Conservation (phyloP, 1,140 invertebrate genomes). For the Drosophila kurseongensis region DNA sequence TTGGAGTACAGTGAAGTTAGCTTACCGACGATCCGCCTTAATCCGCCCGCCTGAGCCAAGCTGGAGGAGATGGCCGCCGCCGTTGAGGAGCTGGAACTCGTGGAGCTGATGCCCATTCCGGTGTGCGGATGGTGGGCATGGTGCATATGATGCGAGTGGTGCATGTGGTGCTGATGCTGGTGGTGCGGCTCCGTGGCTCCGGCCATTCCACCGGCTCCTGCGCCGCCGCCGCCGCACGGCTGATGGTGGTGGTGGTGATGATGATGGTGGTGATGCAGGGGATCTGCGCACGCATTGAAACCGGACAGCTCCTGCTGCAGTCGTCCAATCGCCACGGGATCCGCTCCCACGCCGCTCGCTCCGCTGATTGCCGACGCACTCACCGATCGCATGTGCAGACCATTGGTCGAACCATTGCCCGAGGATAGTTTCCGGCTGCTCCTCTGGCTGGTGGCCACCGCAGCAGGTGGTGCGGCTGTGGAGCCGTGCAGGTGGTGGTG, state of each 20-base stretch:
- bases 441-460: constrained; percentile 46
- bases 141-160: constrained; percentile 73
- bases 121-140: constrained; percentile 64
- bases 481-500: constrained; percentile 57
- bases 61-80: constrained; percentile 28
- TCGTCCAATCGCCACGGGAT: constrained; percentile 56
- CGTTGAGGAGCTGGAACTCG: constrained; percentile 18
- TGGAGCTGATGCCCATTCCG: constrained; percentile 18
- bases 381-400: constrained; percentile 67
- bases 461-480: constrained; percentile 7
- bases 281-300: constrained; percentile 76
- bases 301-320: constrained; percentile 67
- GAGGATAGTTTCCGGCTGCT: constrained; percentile 64
- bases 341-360: constrained; percentile 63
- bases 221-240: constrained; percentile 26
- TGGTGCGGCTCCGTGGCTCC: constrained; percentile 58
- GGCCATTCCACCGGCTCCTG: not conserved
- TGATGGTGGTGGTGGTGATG: constrained; percentile 80
- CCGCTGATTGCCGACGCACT: constrained; percentile 76
- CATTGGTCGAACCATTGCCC: constrained; percentile 36
- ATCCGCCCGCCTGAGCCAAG: constrained; percentile 40
- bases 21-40: constrained; percentile 60
- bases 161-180: constrained; percentile 67
- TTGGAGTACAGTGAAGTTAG: constrained; percentile 73
- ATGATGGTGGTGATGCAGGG: constrained; percentile 78